Base-by-base conservation (phyloP, 2,888 invertebrate species). In the Leptarthrus brevirostris region DNA sequence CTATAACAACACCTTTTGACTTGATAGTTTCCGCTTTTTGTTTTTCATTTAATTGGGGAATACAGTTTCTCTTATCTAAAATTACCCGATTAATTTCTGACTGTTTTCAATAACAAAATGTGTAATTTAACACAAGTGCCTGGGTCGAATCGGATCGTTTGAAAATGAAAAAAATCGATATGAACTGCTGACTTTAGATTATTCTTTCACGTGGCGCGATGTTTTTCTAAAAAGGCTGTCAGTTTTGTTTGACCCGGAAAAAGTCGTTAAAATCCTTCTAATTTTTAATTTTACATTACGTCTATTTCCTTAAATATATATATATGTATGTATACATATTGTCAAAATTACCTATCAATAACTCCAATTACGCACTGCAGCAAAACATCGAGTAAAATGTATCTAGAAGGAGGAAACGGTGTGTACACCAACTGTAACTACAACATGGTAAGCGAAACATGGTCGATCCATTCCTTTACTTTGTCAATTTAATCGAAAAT, bases 161-260 rank as follows among this genome's bases (percentile, higher is more conserved):
- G 2, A 44, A 26, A 64, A 64, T 64, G 64, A 44, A 64, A 64
- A 64, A 64, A 64, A 64, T 64, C 64, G 44, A 64, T 64, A 64
- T 44, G 44, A 64, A 64, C 24, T 64, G 40, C 64, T 44, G 64
- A 64, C 44, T 64, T 64, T 24, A 64, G 44, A 64, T 64, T 24
- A 64, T 64, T 44, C 44, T 36, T 26, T 64, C 64, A 64, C 64
- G 64, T 64, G 64, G 64, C 24, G 47, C 47, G 14, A 64, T 44
- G 47, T 64, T 44, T 64, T 64, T 22, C 12, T 64, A 64, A 64
- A 14, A 22, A 22, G 40, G 40, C 30, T 61, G 20, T 40, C 14
- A 64, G 44, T 64, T 36, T 44, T 44, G 44, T 64, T 40, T 44
- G 16, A 12, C 24, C 44, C 24, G 22, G 44, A 44, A 44, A 44